Evolutionary conservation across 2,113 vertebrate species (phyloP).

Genomic region (Rhinogobius similis): DNA sequence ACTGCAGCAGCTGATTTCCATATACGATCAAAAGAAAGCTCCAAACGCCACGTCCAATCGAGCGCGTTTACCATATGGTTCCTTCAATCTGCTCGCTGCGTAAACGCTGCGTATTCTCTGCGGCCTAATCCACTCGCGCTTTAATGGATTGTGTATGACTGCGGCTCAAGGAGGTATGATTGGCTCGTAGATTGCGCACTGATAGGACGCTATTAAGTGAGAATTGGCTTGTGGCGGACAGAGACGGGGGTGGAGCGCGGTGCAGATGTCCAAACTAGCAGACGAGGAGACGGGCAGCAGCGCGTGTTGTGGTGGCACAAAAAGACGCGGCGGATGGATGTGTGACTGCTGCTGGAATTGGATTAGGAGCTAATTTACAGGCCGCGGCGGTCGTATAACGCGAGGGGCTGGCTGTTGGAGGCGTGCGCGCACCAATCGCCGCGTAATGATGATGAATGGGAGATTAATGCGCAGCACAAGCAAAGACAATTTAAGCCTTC

Average conservation of each 20-base stretch:
- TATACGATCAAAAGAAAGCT: constrained; percentile 32
- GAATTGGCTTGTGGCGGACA: constrained; percentile 58
- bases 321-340: constrained; percentile 43
- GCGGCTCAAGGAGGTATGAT: constrained; percentile 52
- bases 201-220: constrained; percentile 60
- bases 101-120: constrained; percentile 49
- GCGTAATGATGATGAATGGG: constrained; percentile 99
- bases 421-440: constrained; percentile 93
- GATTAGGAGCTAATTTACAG: constrained; percentile 95
- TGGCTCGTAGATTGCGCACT: constrained; percentile 48
- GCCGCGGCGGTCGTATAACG: constrained; percentile 77
- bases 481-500: constrained; percentile 97
- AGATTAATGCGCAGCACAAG: constrained; percentile 99
- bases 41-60: constrained; percentile 59
- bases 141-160: constrained; percentile 58
- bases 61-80: constrained; percentile 47
- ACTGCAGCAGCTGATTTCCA: constrained; percentile 24
- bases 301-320: background rate
- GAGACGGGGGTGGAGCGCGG: constrained; percentile 66
- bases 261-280: constrained; percentile 70
- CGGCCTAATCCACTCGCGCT: constrained; percentile 60
- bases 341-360: constrained; percentile 85
- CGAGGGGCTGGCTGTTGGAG: constrained; percentile 81
- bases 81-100: constrained; percentile 21
- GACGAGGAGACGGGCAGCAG: constrained; percentile 17